A percentile compares a stretch with the other conserved stretches of the same genome.
Evolutionary conservation across 2,797 vertebrate genomes (phyloP).

Genomic region (Nannoperca obscura): DNA sequence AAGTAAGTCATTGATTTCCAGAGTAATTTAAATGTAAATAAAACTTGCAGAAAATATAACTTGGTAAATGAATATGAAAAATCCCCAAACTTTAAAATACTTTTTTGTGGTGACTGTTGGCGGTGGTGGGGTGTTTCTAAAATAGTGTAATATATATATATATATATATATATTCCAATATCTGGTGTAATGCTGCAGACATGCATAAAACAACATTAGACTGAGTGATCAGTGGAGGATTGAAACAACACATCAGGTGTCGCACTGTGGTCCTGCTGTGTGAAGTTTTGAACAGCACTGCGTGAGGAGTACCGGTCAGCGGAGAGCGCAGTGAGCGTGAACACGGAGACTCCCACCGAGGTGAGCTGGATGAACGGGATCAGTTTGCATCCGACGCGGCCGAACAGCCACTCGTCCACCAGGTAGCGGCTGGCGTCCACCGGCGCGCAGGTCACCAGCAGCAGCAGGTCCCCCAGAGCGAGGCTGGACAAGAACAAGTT

Average conservation of each 20-base stretch:
- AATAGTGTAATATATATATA: no score
- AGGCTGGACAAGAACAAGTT: conserved; percentile 95
- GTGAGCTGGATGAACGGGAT: conserved; percentile 97
- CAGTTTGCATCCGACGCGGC: conserved; percentile 94
- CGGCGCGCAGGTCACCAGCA: conserved; percentile 94
- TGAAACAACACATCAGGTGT: background rate
- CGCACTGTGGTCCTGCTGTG: no score
- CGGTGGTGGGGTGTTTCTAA: background rate
- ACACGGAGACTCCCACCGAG: conserved; percentile 97
- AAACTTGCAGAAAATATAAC: background rate
- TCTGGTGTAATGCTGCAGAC: background rate
- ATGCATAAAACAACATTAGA: background rate
- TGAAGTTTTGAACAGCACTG: no score
- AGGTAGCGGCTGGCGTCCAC: conserved; percentile 96
- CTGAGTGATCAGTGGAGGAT: background rate
- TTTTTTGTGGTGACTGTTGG: background rate
- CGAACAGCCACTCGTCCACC: conserved; percentile 93
- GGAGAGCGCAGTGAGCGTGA: conserved; percentile 94
- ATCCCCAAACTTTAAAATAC: background rate
- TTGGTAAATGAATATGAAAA: background rate
- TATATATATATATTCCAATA: no score
- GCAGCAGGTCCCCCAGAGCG: conserved; percentile 93
- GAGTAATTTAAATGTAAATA: background rate
- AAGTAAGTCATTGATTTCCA: background rate
- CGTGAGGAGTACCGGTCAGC: conserved; percentile 90